phyloP scores from a whole-genome alignment of 2,888 invertebrate genomes.

The Choristoneura rosaceana region DNA sequence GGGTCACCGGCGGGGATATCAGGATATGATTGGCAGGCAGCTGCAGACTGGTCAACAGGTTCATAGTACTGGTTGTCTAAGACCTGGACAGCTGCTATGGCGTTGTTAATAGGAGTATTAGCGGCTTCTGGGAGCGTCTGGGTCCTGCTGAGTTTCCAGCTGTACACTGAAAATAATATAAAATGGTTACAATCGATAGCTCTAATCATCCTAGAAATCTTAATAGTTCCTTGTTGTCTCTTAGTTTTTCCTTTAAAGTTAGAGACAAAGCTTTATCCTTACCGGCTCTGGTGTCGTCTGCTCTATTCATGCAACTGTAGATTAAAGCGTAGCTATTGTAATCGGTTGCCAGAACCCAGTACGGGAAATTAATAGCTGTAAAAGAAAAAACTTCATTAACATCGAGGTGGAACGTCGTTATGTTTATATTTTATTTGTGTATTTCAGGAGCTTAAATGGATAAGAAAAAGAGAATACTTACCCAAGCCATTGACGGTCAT shows the following conservation, averaged over 20 bases:
- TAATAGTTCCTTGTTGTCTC: neutral
- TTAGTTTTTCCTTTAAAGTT: too few relatives aligned
- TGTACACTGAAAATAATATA: constrained; percentile 53
- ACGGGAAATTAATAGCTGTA: constrained; percentile 50
- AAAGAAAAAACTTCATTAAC: neutral
- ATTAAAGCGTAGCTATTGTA: constrained; percentile 84
- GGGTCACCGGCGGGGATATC: constrained; percentile 51
- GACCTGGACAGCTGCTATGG: constrained; percentile 55
- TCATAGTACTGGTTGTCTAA: constrained; percentile 61
- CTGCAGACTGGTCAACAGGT: constrained; percentile 55
- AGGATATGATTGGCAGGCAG: constrained; percentile 66
- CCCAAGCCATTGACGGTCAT: constrained; percentile 38
- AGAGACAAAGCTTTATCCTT: neutral
- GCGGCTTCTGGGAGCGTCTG: constrained; percentile 51
- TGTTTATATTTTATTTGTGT: too few relatives aligned
- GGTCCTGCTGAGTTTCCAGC: constrained; percentile 71
- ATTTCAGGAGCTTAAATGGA: neutral
- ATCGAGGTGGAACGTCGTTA: neutral
- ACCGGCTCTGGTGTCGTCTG: constrained; percentile 52
- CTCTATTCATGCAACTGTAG: constrained; percentile 83
- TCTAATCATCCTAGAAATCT: neutral
- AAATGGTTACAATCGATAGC: neutral
- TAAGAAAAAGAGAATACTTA: neutral
- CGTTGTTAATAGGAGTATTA: constrained; percentile 52
- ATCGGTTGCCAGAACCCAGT: constrained; percentile 87